A percentile compares a stretch with the other conserved stretches of the same genome.
Conservation (phyloP, 2,113 vertebrate genomes). For the Pholis gunnellus region DNA sequence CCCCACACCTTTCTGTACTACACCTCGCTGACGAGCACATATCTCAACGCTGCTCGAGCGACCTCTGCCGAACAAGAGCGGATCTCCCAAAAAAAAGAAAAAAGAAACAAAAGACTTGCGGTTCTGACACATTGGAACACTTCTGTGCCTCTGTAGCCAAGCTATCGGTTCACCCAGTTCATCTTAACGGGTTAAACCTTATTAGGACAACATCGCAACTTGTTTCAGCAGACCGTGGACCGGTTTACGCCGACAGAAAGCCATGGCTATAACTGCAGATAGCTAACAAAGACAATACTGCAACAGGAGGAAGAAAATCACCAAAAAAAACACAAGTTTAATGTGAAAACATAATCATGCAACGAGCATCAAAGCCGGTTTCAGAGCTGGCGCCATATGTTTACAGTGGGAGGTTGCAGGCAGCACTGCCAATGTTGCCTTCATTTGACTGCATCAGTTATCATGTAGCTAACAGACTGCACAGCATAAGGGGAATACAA, state of each 20-base stretch:
- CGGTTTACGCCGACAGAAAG: background rate
- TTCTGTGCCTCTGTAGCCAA: background rate
- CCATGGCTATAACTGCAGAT: background rate
- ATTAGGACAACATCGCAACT: background rate
- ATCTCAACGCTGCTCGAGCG: slow-evolving; percentile 35
- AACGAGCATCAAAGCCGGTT: slow-evolving; percentile 16
- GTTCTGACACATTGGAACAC: background rate
- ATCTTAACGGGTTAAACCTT: background rate
- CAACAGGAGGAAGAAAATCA: background rate
- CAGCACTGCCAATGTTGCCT: slow-evolving; percentile 39
- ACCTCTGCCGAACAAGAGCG: slow-evolving; percentile 55
- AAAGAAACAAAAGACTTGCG: slow-evolving; percentile 36
- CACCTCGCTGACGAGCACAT: background rate
- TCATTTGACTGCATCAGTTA: slow-evolving; percentile 60
- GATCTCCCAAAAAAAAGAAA: background rate
- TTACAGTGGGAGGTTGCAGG: slow-evolving; percentile 46
- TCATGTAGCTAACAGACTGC: slow-evolving; percentile 16
- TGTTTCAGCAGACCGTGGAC: background rate
- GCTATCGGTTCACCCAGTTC: background rate
- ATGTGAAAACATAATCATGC: background rate
- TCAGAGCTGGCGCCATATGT: slow-evolving; percentile 56
- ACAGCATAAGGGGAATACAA: background rate
- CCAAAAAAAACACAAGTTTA: background rate
- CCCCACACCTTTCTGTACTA: background rate
- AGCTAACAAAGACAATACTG: background rate